These are phyloP conservation scores for Drosophila infuscata DNA, from an alignment of 2,888 invertebrate genomes.

Conservation along the genomic window DNA sequence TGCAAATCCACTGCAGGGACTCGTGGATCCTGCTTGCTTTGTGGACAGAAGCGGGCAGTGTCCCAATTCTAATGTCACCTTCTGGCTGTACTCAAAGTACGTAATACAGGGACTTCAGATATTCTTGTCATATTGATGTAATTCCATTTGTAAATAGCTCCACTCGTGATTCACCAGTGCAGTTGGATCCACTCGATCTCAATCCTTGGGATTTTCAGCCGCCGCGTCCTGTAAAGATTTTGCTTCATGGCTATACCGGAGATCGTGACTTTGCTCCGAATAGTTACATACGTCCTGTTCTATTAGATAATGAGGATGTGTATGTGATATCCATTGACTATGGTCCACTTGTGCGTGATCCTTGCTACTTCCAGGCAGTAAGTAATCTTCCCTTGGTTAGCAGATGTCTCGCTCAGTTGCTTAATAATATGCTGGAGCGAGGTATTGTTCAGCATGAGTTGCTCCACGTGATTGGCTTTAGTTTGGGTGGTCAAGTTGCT, in stretches of 20 bases:
- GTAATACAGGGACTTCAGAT: slow-evolving; percentile 6
- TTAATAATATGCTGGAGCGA: slow-evolving; percentile 86
- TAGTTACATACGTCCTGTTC: slow-evolving; percentile 87
- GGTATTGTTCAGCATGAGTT: slow-evolving; percentile 84
- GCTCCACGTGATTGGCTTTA: slow-evolving; percentile 88
- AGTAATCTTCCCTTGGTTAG: slow-evolving; percentile 87
- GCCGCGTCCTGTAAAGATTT: slow-evolving; percentile 86
- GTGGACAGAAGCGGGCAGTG: slow-evolving; percentile 80
- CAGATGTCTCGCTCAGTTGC: slow-evolving; percentile 87
- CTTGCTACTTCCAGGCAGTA: slow-evolving; percentile 88
- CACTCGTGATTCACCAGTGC: slow-evolving; percentile 84
- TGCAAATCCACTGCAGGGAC: slow-evolving; percentile 64
- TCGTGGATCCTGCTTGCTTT: slow-evolving; percentile 70
- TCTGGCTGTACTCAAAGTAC: slow-evolving; percentile 88
- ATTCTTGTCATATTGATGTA: not conserved
- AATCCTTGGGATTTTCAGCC: slow-evolving; percentile 72
- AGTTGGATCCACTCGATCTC: slow-evolving; percentile 83
- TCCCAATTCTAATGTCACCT: slow-evolving; percentile 88
- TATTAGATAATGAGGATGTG: slow-evolving; percentile 86
- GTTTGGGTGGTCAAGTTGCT: slow-evolving; percentile 88
- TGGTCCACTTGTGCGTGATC: slow-evolving; percentile 86
- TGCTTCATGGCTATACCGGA: slow-evolving; percentile 89
- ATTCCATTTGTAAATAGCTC: slow-evolving; percentile 41
- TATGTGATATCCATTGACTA: slow-evolving; percentile 89
- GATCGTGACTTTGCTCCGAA: slow-evolving; percentile 87